phyloP scores from a whole-genome alignment of 2,888 invertebrate species.

The Escarpia spicata region DNA sequence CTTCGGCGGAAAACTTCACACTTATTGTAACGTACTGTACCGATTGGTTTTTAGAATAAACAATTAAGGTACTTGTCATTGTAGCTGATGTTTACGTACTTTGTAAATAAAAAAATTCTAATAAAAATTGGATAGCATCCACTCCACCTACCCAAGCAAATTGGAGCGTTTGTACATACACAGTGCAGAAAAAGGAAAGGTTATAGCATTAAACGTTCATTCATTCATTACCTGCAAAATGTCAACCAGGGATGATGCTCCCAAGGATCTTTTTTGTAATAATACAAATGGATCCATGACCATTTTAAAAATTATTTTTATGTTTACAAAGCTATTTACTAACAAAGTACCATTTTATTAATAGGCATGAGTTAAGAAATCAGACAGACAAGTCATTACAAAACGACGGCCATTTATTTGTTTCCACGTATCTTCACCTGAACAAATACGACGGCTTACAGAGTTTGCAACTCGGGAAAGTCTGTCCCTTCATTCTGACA shows the following conservation, averaged over 20 bases:
- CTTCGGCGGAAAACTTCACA: background rate
- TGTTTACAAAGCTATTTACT: background rate
- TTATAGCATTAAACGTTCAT: too few species aligned
- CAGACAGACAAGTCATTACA: background rate
- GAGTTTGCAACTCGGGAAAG: background rate
- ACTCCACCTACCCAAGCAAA: too few species aligned
- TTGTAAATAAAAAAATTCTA: too few species aligned
- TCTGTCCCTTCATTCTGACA: background rate
- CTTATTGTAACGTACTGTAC: background rate
- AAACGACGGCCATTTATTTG: background rate
- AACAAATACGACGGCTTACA: background rate
- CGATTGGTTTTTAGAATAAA: background rate
- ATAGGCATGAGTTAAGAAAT: background rate
- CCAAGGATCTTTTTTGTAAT: too few species aligned
- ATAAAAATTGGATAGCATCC: too few species aligned
- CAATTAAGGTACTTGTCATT: background rate
- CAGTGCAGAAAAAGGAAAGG: too few species aligned
- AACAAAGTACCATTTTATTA: background rate
- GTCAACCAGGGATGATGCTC: too few species aligned
- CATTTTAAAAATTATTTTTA: too few species aligned
- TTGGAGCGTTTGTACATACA: too few species aligned
- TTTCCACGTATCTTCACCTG: background rate
- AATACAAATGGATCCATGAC: too few species aligned
- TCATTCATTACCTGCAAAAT: too few species aligned
- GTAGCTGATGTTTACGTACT: background rate